phyloP scores from a whole-genome alignment of 2,888 invertebrate species.

The Harpalus rubripes region DNA sequence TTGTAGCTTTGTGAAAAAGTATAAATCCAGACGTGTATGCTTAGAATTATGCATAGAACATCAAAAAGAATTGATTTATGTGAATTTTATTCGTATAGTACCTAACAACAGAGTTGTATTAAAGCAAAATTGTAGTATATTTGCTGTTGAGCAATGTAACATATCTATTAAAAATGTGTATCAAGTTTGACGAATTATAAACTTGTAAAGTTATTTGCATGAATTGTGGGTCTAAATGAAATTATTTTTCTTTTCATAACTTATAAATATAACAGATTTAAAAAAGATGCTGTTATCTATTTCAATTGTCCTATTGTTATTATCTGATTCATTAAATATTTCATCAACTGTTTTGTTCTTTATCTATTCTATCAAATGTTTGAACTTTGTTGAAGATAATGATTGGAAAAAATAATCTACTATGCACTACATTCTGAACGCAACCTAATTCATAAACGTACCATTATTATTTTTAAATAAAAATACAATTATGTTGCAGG shows the following conservation, averaged over 20 bases:
- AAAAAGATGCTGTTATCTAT: constrained; percentile 2
- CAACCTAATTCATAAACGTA: not conserved
- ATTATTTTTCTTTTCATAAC: constrained; percentile 31
- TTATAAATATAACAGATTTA: constrained; percentile 3
- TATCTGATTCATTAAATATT: not conserved
- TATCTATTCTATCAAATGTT: not conserved
- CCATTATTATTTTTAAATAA: not conserved
- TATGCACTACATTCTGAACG: not conserved
- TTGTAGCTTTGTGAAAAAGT: constrained; percentile 47
- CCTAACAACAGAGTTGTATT: constrained; percentile 53
- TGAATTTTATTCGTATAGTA: constrained; percentile 58
- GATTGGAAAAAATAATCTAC: too few species aligned
- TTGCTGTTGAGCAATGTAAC: constrained; percentile 56
- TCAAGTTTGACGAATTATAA: constrained; percentile 57
- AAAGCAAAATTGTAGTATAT: constrained; percentile 54
- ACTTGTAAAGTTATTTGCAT: constrained; percentile 54
- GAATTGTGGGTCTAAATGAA: constrained; percentile 32
- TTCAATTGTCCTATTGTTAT: not conserved
- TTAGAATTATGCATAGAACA: constrained; percentile 48
- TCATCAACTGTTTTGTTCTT: not conserved
- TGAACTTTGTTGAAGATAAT: too few species aligned
- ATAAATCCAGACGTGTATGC: constrained; percentile 39
- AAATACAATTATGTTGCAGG: too few species aligned
- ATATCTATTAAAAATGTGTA: constrained; percentile 59
- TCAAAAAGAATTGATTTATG: constrained; percentile 55